Evolutionary conservation across 1,140 invertebrate genomes (phyloP).

Genomic region (fruit fly (Drosophila melanogaster)): DNA sequence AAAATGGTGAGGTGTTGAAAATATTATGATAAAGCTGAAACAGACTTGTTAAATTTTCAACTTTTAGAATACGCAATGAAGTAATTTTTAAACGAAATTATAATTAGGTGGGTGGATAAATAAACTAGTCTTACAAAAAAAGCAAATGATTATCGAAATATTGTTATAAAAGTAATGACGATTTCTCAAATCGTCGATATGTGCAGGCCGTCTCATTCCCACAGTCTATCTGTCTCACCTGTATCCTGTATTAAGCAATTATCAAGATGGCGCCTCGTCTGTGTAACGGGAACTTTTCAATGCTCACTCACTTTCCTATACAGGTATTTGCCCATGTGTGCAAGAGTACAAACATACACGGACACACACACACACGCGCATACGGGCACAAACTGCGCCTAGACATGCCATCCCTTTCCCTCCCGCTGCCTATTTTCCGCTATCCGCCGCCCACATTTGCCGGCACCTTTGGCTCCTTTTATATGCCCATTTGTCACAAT

Average conservation of each 20-base stretch:
- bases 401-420: constrained; percentile 19
- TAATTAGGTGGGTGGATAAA: not conserved
- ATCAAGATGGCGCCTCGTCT: constrained; percentile 63
- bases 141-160: no score
- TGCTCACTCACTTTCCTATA: constrained; percentile 27
- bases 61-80: not conserved
- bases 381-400: constrained; percentile 21
- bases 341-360: constrained; percentile 2
- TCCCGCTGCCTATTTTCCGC: not conserved
- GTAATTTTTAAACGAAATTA: not conserved
- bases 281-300: constrained; percentile 38
- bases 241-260: constrained; percentile 45
- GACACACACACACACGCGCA: not conserved
- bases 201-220: not conserved
- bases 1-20: not conserved
- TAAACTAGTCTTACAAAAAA: not conserved
- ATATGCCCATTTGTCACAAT: constrained; percentile 77
- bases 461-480: constrained; percentile 50
- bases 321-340: constrained; percentile 9
- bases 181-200: not conserved
- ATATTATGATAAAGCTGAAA: not conserved
- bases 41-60: not conserved
- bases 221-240: constrained; percentile 6
- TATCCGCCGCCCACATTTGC: not conserved
- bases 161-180: not conserved